Evolutionary conservation across 2,113 vertebrate species (phyloP), one percentile per base, ranked within the genome.

Genomic region (Heterocephalus glaber): DNA sequence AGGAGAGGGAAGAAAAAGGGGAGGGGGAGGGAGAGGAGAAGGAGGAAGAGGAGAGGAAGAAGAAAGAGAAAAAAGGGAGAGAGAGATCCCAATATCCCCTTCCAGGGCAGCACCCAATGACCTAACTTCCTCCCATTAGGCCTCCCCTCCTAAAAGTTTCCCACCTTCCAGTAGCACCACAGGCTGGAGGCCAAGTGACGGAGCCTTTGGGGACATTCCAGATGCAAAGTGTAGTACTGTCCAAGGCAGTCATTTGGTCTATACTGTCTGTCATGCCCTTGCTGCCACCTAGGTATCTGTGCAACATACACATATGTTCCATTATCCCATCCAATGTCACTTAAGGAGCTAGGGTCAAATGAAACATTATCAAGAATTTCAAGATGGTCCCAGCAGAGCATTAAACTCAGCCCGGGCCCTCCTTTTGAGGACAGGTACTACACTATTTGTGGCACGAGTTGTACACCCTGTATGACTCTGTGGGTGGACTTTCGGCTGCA

Each of bases 351-450:
- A 82, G 14, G 47, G 70, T 96, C 47, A 60, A 77, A 90, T 76
- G 92, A 52, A 77, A 72, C 49, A 60, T 56, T 5, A 70, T 84
- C 76, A 79, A 68, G 68, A 70, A 86, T 89, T 93, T 86, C 65
- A 61, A 82, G 82, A n/a, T 7, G 4, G 84, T 72, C 22, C 5
- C 52, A 81, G 17, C 70, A 76, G 79, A 77, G 56, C 79, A 52
- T 68, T 44, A 49, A 56, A 66, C 26, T 17, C 41, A 90, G 52
- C 30, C 20, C 11, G 60, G 16, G 38, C 11, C 65, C 79, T 58
- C 56, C 92, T 86, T 58, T 76, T 41, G 92, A 83, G 74, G 89
- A 13, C 1, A 0, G 38, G 79, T 19, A 26, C 60, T 41, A 13
- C 41, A 58, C 79, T 44, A 17, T 47, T 54, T 63, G 16, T 19